Conservation (phyloP, 2,797 vertebrate species). For the Lerista edwardsae region DNA sequence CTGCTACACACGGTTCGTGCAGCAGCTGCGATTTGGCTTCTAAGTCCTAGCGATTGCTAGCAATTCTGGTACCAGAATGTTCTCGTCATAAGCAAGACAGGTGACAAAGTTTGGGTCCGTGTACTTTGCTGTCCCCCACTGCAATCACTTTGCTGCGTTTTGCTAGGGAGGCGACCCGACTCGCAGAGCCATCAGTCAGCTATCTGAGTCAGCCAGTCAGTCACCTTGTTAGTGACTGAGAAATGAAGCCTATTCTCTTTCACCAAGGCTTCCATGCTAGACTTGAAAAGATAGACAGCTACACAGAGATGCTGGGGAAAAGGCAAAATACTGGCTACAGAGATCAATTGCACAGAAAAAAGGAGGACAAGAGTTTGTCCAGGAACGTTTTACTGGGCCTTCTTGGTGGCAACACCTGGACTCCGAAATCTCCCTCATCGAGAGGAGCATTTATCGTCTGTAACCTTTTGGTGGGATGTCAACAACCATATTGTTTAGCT, state of each 20-base stretch:
- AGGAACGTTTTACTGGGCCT: too few species aligned
- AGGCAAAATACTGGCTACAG: slow-evolving; percentile 3
- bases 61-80: slow-evolving; percentile 16
- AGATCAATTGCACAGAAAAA: neutral
- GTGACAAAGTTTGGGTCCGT: neutral
- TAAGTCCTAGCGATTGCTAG: slow-evolving; percentile 5
- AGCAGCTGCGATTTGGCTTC: neutral
- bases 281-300: neutral
- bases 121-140: rapidly evolving
- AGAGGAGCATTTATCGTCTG: too few species aligned
- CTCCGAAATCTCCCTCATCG: too few species aligned
- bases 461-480: too few species aligned
- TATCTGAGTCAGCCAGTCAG: neutral
- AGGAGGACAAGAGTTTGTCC: neutral
- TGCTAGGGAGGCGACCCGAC: neutral
- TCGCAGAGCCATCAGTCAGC: rapidly evolving
- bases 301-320: neutral
- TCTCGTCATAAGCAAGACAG: neutral
- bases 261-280: neutral
- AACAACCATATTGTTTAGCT: too few species aligned
- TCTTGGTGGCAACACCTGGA: too few species aligned
- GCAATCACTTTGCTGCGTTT: neutral
- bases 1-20: neutral
- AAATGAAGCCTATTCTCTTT: slow-evolving; percentile 7
- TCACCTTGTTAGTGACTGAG: neutral